Evolutionary conservation across 2,797 vertebrate species (phyloP).

Genomic region (Falco berigora): DNA sequence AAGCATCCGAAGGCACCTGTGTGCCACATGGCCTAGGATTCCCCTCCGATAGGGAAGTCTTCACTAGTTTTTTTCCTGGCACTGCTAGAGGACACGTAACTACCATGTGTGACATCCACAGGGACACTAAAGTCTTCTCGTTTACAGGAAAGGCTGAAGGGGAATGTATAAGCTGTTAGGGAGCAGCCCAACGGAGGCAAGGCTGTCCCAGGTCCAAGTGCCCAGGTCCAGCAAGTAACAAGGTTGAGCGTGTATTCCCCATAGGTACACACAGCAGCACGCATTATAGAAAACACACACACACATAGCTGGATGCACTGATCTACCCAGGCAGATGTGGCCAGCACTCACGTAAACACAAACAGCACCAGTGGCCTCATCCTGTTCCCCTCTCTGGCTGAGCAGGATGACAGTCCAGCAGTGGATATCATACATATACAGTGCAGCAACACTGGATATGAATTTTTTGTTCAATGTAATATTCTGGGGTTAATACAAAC

Average conservation of each 20-base stretch:
- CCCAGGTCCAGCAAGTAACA: background rate
- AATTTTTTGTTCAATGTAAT: background rate
- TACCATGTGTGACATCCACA: fast-evolving
- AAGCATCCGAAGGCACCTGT: fast-evolving
- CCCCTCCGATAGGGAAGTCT: background rate
- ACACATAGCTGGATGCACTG: fast-evolving
- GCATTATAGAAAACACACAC: too few relatives aligned
- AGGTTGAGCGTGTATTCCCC: background rate
- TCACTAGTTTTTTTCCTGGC: background rate
- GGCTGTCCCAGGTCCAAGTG: background rate
- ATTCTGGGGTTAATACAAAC: background rate
- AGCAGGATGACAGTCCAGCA: background rate
- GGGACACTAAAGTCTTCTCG: background rate
- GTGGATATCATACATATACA: background rate
- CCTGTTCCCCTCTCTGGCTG: background rate
- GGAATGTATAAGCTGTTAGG: background rate
- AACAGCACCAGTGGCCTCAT: fast-evolving
- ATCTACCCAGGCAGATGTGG: background rate
- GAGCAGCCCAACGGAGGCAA: fast-evolving
- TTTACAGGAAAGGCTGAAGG: background rate
- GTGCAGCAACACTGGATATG: background rate
- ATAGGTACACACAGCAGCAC: fast-evolving
- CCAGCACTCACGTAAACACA: background rate
- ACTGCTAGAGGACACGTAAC: background rate
- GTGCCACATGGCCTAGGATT: fast-evolving